phyloP scores from a whole-genome alignment of 2,113 vertebrate species.

The Toxostoma redivivum region DNA sequence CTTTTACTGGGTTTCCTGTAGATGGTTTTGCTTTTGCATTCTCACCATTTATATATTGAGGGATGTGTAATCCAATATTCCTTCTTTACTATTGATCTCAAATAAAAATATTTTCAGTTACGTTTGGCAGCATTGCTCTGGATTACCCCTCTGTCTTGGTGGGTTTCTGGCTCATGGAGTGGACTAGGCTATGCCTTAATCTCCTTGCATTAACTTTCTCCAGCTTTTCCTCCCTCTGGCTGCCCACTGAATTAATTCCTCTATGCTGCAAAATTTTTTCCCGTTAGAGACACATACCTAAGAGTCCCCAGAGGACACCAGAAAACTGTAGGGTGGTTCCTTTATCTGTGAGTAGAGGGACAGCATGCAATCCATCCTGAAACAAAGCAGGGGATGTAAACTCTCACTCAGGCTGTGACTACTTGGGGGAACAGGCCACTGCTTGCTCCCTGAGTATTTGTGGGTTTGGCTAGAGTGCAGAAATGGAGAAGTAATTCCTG shows the following conservation, averaged over 20 bases:
- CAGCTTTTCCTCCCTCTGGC: neutral
- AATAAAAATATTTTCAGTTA: slow-evolving; percentile 70
- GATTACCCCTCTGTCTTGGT: neutral
- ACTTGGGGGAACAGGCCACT: neutral
- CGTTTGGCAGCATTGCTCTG: neutral
- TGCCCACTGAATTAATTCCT: neutral
- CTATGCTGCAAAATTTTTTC: neutral
- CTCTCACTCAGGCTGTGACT: neutral
- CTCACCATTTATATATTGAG: slow-evolving; percentile 16
- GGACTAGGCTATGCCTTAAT: neutral
- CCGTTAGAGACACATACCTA: neutral
- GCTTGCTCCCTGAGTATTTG: neutral
- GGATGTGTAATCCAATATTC: neutral
- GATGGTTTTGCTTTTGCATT: slow-evolving; percentile 15
- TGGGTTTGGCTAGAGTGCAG: neutral
- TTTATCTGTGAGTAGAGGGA: neutral
- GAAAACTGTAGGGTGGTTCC: accelerated
- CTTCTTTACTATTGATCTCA: slow-evolving; percentile 47
- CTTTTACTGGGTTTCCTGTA: neutral
- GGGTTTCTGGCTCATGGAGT: neutral
- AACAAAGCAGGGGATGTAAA: neutral
- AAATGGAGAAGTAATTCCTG: neutral
- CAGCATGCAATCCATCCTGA: neutral
- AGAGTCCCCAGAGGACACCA: neutral
- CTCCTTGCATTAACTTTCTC: neutral